phyloP scores from a whole-genome alignment of 2,113 vertebrate species.

The Atlantisia rogersi region DNA sequence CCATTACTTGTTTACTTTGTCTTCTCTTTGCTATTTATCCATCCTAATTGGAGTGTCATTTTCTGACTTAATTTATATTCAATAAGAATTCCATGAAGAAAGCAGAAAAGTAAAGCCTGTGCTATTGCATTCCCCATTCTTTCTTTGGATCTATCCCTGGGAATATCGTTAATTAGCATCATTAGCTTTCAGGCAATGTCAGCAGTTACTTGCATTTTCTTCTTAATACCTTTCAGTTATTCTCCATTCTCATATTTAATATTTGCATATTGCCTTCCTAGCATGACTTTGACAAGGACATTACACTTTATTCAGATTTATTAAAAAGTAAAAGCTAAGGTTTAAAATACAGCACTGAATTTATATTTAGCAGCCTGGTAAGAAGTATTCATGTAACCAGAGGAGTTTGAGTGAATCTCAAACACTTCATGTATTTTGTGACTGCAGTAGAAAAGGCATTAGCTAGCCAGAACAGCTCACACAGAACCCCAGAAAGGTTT shows the following conservation, averaged over 20 bases:
- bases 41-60: conserved; percentile 27
- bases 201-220: conserved; percentile 56
- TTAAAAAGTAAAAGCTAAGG: conserved; percentile 21
- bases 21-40: not conserved
- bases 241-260: conserved; percentile 57
- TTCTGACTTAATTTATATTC: conserved; percentile 33
- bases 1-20: not conserved
- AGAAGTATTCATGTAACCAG: not conserved
- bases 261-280: conserved; percentile 49
- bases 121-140: not conserved
- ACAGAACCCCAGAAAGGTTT: not conserved
- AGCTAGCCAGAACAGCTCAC: not conserved
- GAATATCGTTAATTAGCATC: conserved; percentile 68
- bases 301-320: not conserved
- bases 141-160: not conserved
- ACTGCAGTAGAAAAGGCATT: not conserved
- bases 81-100: not conserved
- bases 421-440: not conserved
- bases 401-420: not conserved
- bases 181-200: conserved; percentile 70
- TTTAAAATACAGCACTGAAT: not conserved
- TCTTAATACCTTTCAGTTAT: conserved; percentile 64
- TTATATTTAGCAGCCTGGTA: not conserved
- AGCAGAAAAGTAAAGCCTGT: not conserved
- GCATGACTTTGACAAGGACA: conserved; percentile 53